Percentiles rank a stretch among this genome's conserved stretches.
phyloP scores from a whole-genome alignment of 2,888 invertebrate species.

The Proisotoma minuta region DNA sequence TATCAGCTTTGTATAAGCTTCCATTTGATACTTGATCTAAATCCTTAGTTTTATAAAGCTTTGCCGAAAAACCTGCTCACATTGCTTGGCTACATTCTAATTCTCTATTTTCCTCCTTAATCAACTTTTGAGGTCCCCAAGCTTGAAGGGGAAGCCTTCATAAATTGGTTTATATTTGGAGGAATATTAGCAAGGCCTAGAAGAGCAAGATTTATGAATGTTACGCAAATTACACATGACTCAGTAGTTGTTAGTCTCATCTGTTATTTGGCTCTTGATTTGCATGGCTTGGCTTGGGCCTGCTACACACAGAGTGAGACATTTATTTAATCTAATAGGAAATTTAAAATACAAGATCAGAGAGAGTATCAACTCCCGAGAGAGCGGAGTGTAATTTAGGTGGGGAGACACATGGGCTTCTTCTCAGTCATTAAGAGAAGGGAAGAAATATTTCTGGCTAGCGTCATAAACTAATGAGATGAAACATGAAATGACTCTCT shows the following conservation, averaged over 20 bases:
- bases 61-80: conserved; percentile 41
- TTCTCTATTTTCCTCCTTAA: conserved; percentile 46
- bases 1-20: too few relatives aligned
- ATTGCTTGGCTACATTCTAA: conserved; percentile 43
- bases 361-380: too few relatives aligned
- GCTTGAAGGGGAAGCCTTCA: too few relatives aligned
- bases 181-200: too few relatives aligned
- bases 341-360: conserved; percentile 13
- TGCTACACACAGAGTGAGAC: too few relatives aligned
- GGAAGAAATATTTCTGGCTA: conserved; percentile 1
- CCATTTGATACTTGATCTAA: too few relatives aligned
- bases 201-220: too few relatives aligned
- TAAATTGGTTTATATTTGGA: neutral
- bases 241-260: neutral
- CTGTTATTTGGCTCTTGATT: conserved; percentile 15
- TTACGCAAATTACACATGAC: neutral
- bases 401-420: conserved; percentile 13
- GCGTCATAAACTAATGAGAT: conserved; percentile 47
- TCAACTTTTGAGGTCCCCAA: conserved; percentile 38
- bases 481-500: conserved; percentile 45
- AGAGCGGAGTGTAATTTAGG: neutral
- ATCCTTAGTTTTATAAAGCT: neutral
- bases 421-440: conserved; percentile 11
- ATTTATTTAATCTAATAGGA: conserved; percentile 17
- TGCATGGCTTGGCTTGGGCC: conserved; percentile 32